phyloP scores from a whole-genome alignment of 2,888 invertebrate species.

The Archaeoteleia sp. region DNA sequence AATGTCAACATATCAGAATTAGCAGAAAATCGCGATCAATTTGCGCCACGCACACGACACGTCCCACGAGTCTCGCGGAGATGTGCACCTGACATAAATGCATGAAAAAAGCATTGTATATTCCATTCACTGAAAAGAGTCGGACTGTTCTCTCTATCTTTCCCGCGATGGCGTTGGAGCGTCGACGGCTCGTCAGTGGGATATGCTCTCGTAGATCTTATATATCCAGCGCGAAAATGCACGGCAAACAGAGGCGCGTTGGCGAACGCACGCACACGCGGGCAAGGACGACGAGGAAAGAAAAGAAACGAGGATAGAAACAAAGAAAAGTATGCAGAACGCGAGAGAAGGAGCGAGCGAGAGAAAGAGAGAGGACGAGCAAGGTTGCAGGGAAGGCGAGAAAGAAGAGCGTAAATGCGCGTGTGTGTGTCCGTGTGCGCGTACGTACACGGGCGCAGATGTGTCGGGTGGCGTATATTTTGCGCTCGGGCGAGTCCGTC shows the following conservation, averaged over 20 bases:
- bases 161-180: conserved; percentile 11
- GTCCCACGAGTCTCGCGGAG: no score
- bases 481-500: conserved; percentile 8
- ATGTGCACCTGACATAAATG: no score
- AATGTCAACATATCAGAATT: no score
- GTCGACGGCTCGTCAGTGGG: conserved; percentile 20
- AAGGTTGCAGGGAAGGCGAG: conserved; percentile 1
- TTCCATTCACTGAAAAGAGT: not conserved
- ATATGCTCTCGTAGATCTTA: conserved; percentile 19
- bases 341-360: not conserved
- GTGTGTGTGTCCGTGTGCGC: not conserved
- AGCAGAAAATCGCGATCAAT: no score
- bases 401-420: conserved; percentile 1
- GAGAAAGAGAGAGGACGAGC: not conserved
- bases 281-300: not conserved
- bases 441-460: conserved; percentile 4
- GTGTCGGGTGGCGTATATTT: not conserved
- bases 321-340: not conserved
- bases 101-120: no score
- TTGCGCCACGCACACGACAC: no score
- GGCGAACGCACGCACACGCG: conserved; percentile 4
- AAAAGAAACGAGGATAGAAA: not conserved
- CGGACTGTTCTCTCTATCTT: conserved; percentile 4
- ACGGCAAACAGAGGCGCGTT: not conserved
- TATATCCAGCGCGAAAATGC: conserved; percentile 7